Base-by-base conservation (phyloP, 2,888 invertebrate species). In the Andrena trimmerana region DNA sequence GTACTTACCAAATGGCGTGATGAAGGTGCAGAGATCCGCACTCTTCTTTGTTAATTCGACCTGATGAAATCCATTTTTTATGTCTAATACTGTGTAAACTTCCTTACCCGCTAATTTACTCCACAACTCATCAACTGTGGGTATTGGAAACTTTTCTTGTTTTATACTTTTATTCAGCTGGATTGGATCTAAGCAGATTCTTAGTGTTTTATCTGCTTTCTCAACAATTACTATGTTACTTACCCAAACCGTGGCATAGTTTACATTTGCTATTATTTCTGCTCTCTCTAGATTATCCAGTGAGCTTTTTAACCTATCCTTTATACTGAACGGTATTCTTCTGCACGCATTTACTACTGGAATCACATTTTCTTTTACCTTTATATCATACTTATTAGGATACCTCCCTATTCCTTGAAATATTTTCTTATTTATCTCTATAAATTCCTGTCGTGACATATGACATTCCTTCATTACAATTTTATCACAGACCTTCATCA, bases 1-100 rank as follows among this genome's bases (percentile, higher is more conserved):
- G 83, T 88, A 91, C 68, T 73, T 81, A 0, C 86, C 86, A 72
- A 85, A 88, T 4, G 84, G 84, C 3, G 86, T 88, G 24, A 75
- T 81, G 62, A 86, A 84, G 5, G 81, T 84, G 20, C 67, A 80
- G 8, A 86, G 8, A 27, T 87, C 71, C 27, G 36, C 50, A 48
- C 80, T 80, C 50, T 81, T 52, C 31, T 82, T 71, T 6, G 69
- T 59, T 50, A 88, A 57, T 54, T 71, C 54, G 3, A 87, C 65
- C 42, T 87, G 87, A 63, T 84, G 68, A 66, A 86, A 88, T 7
- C 81, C 81, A 62, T 87, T 75, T 48, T 86, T 83, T 66, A 72
- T 62, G 48, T 83, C 83, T 57, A 82, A 7, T 27, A 83, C 71
- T 20, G 72, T 67, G 31, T 65, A 88, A n/a, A 83, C 59, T 36